Evolutionary conservation across 1,140 invertebrate species (phyloP), one percentile per base, ranked within the genome.

Genomic region (Eumeta japonica): DNA sequence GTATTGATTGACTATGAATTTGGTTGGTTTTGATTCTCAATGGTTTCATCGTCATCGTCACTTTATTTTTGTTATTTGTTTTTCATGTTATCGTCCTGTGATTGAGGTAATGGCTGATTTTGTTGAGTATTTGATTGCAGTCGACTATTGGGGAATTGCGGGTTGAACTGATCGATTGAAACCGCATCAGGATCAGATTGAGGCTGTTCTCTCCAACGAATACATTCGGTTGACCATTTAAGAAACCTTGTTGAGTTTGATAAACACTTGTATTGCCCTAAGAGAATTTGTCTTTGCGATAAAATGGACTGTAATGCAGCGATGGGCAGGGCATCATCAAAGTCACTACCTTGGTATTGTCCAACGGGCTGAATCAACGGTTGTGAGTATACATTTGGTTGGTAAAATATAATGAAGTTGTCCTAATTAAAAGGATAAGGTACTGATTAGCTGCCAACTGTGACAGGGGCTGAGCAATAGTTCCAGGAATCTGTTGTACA

Each of bases 401-500:
- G 59, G 24, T 55, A 53, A n/a, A 46, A 55, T n/a, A 64, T 12
- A 0, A 44, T 44, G 47, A 11, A 70, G 41, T 35, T 65, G 58
- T 29, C 58, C 53, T 3, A 68, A 45, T 39, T 24, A n/a, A 65
- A 18, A 10, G 61, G 52, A 1, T 58, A 37, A 24, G 59, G 15
- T 68, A 64, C 1, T 54, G 59, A 18, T 70, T 63, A 2, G 62
- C 27, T 30, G 62, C 58, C 10, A 73, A 35, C 16, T 73, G 68
- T 14, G 64, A 46, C 10, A 20, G 3, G 66, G 57, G 20, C 45
- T 58, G 10, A 73, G 43, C 28, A 62, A 73, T 10, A 71, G 31
- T 46, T 73, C 66, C n/a, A 62, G 64, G 64, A 19, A 59, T 67
- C 37, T 71, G 62, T 46, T 73, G 62, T 3, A 73, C 37, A 11